Evolutionary conservation across 2,797 vertebrate species (phyloP), one percentile per base, ranked within the genome.

Genomic region (Cetoscarus ocellatus): DNA sequence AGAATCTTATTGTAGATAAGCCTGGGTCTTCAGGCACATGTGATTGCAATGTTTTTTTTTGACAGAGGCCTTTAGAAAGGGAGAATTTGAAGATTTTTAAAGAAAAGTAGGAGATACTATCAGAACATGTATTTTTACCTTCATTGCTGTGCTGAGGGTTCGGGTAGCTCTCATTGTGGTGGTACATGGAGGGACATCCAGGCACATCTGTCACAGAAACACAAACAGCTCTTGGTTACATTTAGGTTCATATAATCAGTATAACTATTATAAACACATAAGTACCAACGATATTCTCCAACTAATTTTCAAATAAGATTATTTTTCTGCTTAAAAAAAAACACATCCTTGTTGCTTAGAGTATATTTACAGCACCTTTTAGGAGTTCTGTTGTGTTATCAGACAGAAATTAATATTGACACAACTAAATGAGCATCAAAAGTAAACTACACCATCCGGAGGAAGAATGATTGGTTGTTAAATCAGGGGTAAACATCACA

Each of bases 141-240:
- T 95, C 88, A 11, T 83, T 77, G 67, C 49, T 88, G 88, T 94
- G 93, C 77, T 94, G 87, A 42, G 93, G 91, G 74, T 91, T 94
- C 0, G 94, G 90, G 73, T 96, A 97, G 61, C 93, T 91, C 90
- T 98, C 96, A 0, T 17, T 86, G 66, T 95, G 97, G 59, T 95
- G 84, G 88, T 97, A 97, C 93, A 95, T 93, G 0, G 97, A 98
- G 15, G 95, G 92, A 76, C 96, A 98, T 65, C 96, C 95, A 71
- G 97, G 93, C 90, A 95, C 94, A 93, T 98, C 98, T 98, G 74
- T 0, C 64, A 81, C 2, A 74, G 4, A 75, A 77, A 85, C 15
- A 83, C 12, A 70, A 18, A 73, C 0, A 61, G 1, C 27, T 14
- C 4, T 2, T 45, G 38, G 17, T 72, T 13, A 80, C 17, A 14